phyloP scores from a whole-genome alignment of 2,797 vertebrate genomes.

The Chloroceryle amazona region DNA sequence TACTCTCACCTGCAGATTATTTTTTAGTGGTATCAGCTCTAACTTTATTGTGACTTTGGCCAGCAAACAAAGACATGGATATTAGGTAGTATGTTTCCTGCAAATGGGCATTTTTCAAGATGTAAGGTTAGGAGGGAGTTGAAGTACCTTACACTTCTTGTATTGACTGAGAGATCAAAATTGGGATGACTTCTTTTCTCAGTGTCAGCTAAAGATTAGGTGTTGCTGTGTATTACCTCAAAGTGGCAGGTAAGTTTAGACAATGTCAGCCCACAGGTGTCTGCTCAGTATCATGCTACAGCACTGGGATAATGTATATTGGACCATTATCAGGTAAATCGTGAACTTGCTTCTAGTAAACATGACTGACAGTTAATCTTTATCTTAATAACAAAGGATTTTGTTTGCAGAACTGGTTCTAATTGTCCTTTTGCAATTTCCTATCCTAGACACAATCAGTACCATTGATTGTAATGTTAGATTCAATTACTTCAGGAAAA shows the following conservation, averaged over 20 bases:
- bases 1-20: background rate
- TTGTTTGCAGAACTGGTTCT: conserved; percentile 50
- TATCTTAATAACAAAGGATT: conserved; percentile 55
- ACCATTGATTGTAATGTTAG: conserved; percentile 43
- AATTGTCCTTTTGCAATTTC: conserved; percentile 42
- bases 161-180: background rate
- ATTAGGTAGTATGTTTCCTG: conserved; percentile 36
- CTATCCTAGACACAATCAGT: conserved; percentile 26
- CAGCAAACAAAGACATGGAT: conserved; percentile 17
- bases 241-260: background rate
- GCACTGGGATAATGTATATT: background rate
- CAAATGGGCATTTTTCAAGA: conserved; percentile 12
- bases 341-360: conserved; percentile 40
- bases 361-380: conserved; percentile 56
- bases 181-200: background rate
- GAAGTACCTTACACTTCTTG: background rate
- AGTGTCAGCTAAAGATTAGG: background rate
- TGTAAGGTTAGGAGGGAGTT: background rate
- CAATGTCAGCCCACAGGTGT: background rate
- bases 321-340: background rate
- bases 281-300: background rate
- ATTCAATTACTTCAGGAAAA: conserved; percentile 58
- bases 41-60: conserved; percentile 5
- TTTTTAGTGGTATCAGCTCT: conserved; percentile 7
- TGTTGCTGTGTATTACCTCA: background rate